These are phyloP conservation scores for Aldabrachelys gigantea DNA, from an alignment of 2,113 vertebrate species.

Conservation along the genomic window DNA sequence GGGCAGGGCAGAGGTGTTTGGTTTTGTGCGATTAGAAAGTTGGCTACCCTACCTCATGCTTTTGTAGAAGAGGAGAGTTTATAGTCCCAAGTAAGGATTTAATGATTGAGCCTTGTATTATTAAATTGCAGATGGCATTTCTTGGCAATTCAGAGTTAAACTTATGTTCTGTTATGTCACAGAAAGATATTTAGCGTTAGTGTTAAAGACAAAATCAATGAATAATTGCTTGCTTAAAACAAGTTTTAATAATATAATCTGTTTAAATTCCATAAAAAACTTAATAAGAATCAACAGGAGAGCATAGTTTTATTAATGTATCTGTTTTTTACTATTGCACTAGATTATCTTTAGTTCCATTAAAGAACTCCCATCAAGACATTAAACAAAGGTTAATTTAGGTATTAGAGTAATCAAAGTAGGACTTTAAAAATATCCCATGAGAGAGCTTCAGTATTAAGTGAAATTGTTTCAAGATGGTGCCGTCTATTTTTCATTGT, in stretches of 20 bases:
- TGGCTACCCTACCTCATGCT: background rate
- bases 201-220: background rate
- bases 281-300: background rate
- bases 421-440: background rate
- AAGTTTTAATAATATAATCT: background rate
- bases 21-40: too few relatives aligned
- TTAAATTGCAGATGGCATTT: background rate
- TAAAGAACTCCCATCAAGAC: background rate
- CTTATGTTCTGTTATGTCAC: rapidly evolving
- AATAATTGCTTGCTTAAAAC: background rate
- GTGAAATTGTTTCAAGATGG: background rate
- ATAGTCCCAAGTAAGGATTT: background rate
- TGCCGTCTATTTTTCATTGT: slow-evolving; percentile 17
- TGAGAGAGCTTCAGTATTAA: background rate
- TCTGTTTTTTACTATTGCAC: background rate
- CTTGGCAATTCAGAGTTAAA: background rate
- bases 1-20: too few relatives aligned
- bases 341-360: background rate
- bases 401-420: background rate
- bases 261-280: background rate
- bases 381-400: background rate
- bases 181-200: background rate
- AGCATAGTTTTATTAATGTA: background rate
- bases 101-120: background rate
- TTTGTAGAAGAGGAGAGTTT: background rate